Percentiles rank a stretch among this genome's conserved stretches.
These are phyloP conservation scores for Dinoponera quadriceps DNA, from an alignment of 1,140 invertebrate genomes.

Conservation along the genomic window DNA sequence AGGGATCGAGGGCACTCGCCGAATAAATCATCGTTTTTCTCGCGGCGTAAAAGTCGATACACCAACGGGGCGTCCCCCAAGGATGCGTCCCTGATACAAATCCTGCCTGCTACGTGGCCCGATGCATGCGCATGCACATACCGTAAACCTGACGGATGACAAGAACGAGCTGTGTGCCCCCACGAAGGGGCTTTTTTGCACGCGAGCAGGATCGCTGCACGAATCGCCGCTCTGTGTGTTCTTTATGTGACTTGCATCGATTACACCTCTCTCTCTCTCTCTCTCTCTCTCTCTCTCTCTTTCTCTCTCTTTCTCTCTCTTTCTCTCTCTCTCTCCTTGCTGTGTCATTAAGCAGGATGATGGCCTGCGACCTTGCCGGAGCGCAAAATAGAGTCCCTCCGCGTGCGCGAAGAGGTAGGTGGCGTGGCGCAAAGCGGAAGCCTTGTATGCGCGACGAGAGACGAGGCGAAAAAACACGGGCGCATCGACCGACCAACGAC, in stretches of 20 bases:
- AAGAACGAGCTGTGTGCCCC: conserved; percentile 54
- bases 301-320: too few species aligned
- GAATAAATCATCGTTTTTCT: conserved; percentile 58
- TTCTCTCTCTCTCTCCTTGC: too few species aligned
- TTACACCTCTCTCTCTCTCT: background rate
- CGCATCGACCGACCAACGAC: background rate
- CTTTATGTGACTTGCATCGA: conserved; percentile 71
- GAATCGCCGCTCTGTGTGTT: conserved; percentile 68
- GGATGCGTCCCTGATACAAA: conserved; percentile 50
- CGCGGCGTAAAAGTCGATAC: conserved; percentile 25
- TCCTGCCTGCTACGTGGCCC: conserved; percentile 54
- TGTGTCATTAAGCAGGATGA: conserved; percentile 19
- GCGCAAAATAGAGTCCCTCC: background rate
- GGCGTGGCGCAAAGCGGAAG: too few species aligned
- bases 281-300: too few species aligned
- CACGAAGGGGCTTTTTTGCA: conserved; percentile 43
- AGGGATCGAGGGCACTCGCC: conserved; percentile 28
- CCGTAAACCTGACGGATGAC: conserved; percentile 43
- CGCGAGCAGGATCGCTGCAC: conserved; percentile 52
- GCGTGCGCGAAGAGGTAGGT: background rate
- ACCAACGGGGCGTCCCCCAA: conserved; percentile 17
- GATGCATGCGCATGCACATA: conserved; percentile 76
- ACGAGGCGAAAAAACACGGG: background rate
- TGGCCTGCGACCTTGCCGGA: background rate
- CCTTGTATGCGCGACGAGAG: too few species aligned